Conservation (phyloP, 2,113 vertebrate species). For the Sitta europaea region DNA sequence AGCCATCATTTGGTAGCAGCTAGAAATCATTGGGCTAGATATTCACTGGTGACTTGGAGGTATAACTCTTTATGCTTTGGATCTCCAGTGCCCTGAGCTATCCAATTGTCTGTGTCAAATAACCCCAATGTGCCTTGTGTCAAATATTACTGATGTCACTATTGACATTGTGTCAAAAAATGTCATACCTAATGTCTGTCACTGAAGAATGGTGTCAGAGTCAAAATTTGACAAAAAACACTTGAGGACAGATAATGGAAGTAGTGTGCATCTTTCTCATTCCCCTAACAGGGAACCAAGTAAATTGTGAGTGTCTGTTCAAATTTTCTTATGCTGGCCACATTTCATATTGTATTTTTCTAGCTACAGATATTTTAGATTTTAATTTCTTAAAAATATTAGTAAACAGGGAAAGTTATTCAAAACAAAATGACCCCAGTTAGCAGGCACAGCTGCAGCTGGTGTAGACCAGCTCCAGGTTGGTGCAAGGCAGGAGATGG, state of each 20-base stretch:
- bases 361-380: background rate
- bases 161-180: slow-evolving; percentile 32
- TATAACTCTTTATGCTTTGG: slow-evolving; percentile 3
- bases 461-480: background rate
- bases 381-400: background rate
- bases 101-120: slow-evolving; percentile 43
- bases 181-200: slow-evolving; percentile 2
- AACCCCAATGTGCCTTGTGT: slow-evolving; percentile 65
- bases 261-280: background rate
- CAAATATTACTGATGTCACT: slow-evolving; percentile 35
- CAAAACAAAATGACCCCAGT: background rate
- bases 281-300: background rate
- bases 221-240: slow-evolving; percentile 62
- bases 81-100: slow-evolving; percentile 46
- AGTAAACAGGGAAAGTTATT: background rate
- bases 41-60: slow-evolving; percentile 31
- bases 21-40: background rate
- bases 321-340: background rate
- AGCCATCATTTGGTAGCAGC: slow-evolving; percentile 18
- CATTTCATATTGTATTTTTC: background rate
- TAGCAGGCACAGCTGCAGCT: background rate
- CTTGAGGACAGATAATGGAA: slow-evolving; percentile 36
- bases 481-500: background rate
- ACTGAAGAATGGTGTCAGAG: slow-evolving; percentile 23
- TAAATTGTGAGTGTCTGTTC: slow-evolving; percentile 4